Conservation (phyloP, 2,797 vertebrate species). For the Lepilemur ruficaudatus region DNA sequence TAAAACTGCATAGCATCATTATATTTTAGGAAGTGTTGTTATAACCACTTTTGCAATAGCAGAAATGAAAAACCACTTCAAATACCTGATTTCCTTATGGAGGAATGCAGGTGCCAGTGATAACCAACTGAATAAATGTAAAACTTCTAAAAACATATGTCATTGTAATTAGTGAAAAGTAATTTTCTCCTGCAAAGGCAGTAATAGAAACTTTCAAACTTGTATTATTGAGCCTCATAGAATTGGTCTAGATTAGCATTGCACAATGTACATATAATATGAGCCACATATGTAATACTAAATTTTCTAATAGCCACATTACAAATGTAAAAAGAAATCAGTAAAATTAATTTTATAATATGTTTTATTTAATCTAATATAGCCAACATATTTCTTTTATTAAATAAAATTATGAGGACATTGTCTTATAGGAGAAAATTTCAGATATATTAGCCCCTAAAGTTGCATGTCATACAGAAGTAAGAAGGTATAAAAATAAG, state of each 20-base stretch:
- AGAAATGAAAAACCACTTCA: background rate
- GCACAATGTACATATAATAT: background rate
- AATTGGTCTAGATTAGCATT: background rate
- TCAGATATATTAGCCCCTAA: background rate
- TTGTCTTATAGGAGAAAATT: background rate
- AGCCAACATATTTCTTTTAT: background rate
- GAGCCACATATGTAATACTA: background rate
- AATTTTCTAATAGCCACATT: background rate
- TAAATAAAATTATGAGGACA: background rate
- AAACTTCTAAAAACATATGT: background rate
- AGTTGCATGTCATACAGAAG: background rate
- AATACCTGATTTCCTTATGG: background rate
- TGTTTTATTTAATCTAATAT: background rate
- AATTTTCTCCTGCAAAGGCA: background rate
- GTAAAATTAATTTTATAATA: background rate
- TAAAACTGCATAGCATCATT: background rate
- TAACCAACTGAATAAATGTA: background rate
- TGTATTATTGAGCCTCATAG: background rate
- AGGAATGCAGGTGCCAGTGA: background rate
- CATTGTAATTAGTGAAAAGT: background rate
- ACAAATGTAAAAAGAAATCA: slow-evolving; percentile 38
- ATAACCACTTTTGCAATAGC: background rate
- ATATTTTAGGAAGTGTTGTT: background rate
- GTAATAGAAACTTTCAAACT: background rate
- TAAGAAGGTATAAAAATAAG: background rate